Base-by-base conservation (phyloP, 2,888 invertebrate species). In the Tiliacea aurago region DNA sequence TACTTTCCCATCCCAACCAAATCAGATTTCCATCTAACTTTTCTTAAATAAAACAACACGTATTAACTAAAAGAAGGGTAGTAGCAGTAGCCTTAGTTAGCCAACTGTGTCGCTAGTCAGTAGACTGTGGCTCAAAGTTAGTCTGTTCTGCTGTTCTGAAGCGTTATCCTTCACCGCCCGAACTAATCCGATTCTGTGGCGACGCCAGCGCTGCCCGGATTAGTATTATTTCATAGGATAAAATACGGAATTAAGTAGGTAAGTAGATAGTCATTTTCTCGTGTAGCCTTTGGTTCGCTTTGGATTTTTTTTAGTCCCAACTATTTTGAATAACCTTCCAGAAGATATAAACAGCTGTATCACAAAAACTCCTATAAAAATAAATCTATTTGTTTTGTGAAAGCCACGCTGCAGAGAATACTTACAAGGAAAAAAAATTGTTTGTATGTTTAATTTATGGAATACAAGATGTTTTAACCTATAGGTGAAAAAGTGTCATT, bases 121-220 rank as follows among this genome's bases (percentile, higher is more conserved):
- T 75, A 80, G 41, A 70, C 68, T 45, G 69, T 65, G 62, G 71
- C 76, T 77, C 65, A 75, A 85, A 84, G 74, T 84, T 77, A 67
- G 56, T 77, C 70, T 43, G 64, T 49, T 61, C 70, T 61, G 28
- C 43, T 67, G 56, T 64, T 78, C 58, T 68, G 67, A 67, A 56
- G 47, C 55, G 72, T 55, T 59, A 73, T 73, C 63, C 75, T 65
- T 63, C 69, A 68, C 58, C 74, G 80, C 77, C 70, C 58, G 45
- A 23, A 9, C 55, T 85, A 80, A 84, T 85, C 84, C 76, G 74
- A 85, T 75, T 85, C 51, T 49, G 80, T 37, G 73, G 76, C 80
- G 76, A 61, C 75, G 69, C 55, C 33, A 37, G 37, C 23, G 69
- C 55, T 23, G 41, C 37, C 23, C 37, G 64, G 73, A 72, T 85